Conservation (phyloP, 2,113 vertebrate species). For the Patagioenas fasciata region DNA sequence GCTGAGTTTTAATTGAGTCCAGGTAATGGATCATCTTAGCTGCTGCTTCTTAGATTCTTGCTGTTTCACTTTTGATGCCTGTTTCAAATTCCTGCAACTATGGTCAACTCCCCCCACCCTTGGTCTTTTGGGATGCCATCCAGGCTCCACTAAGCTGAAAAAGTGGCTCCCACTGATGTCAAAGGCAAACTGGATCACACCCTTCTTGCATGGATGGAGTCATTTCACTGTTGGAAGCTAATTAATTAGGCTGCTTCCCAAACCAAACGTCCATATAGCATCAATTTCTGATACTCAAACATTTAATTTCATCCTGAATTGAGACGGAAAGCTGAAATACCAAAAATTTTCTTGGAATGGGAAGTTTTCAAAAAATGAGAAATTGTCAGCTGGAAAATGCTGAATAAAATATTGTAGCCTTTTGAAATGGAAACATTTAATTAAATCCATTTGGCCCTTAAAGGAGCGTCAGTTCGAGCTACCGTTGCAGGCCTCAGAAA, state of each 20-base stretch:
- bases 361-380: background rate
- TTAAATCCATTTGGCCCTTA: conserved; percentile 62
- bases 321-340: conserved; percentile 4
- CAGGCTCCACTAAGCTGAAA: background rate
- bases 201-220: background rate
- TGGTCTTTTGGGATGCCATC: background rate
- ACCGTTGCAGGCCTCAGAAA: conserved; percentile 56
- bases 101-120: background rate
- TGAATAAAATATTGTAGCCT: conserved; percentile 29
- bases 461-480: conserved; percentile 32
- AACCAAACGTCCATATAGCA: background rate
- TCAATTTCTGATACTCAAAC: background rate
- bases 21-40: background rate
- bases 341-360: background rate
- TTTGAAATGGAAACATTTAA: conserved; percentile 66
- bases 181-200: background rate
- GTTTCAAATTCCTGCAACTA: background rate
- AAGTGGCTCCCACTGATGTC: background rate
- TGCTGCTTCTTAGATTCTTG: background rate
- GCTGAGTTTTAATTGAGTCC: background rate
- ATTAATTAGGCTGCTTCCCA: background rate
- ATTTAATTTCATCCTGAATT: background rate
- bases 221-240: background rate
- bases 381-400: background rate
- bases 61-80: background rate